Conservation (phyloP, 1,140 invertebrate genomes). For the Pachyrhynchus sulphureomaculatus region DNA sequence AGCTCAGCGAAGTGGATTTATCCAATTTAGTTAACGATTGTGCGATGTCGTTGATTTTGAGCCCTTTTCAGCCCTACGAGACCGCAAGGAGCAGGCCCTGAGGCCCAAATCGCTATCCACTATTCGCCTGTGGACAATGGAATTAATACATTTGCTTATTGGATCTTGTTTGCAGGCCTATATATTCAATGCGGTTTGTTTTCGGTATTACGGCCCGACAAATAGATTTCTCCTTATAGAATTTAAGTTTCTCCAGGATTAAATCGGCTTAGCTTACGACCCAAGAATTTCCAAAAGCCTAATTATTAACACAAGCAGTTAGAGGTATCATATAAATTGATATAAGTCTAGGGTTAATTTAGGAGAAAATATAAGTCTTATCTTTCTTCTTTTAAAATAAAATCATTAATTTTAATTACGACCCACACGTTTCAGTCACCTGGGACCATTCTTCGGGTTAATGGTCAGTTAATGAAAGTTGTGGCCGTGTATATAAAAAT, state of each 20-base stretch:
- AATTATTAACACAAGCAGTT: too few relatives aligned
- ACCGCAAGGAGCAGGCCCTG: constrained; percentile 1
- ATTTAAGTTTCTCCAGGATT: not conserved
- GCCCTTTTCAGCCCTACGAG: constrained; percentile 6
- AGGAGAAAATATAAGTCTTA: too few relatives aligned
- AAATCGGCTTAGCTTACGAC: not conserved
- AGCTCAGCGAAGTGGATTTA: constrained; percentile 22
- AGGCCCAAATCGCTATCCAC: constrained; percentile 14
- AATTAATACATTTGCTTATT: constrained; percentile 32
- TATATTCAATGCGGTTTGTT: constrained; percentile 21
- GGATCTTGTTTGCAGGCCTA: constrained; percentile 26
- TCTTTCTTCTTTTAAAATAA: too few relatives aligned
- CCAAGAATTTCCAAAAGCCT: too few relatives aligned
- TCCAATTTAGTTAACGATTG: constrained; percentile 21
- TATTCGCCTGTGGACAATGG: constrained; percentile 24
- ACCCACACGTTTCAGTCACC: too few relatives aligned
- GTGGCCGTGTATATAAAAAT: too few relatives aligned
- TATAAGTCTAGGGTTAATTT: too few relatives aligned
- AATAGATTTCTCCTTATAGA: constrained; percentile 24
- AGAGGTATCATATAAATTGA: too few relatives aligned
- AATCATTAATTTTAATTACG: too few relatives aligned
- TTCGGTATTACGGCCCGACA: constrained; percentile 6
- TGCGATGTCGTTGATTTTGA: constrained; percentile 8
- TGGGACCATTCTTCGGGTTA: too few relatives aligned
- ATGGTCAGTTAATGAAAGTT: too few relatives aligned